Conservation (phyloP, 1,140 invertebrate genomes). For the Adelges cooleyi region DNA sequence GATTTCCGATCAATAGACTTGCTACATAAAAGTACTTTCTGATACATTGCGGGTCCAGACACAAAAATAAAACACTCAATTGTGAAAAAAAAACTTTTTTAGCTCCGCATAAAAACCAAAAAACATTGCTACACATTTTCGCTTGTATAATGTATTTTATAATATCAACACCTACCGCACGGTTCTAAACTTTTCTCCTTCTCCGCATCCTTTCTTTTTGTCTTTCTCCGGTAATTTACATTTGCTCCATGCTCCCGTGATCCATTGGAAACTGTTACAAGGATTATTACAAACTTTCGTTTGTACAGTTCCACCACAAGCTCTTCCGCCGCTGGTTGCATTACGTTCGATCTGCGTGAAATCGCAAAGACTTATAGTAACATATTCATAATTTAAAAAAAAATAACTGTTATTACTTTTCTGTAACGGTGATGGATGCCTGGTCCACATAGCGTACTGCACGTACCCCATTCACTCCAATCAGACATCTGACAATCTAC, state of each 20-base stretch:
- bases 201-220: conserved; percentile 39
- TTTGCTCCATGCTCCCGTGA: conserved; percentile 40
- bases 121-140: too few relatives aligned
- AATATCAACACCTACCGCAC: conserved; percentile 37
- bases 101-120: too few relatives aligned
- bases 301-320: conserved; percentile 38
- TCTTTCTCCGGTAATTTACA: conserved; percentile 43
- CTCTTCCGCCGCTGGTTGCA: conserved; percentile 37
- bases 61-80: too few relatives aligned
- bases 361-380: too few relatives aligned
- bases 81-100: too few relatives aligned
- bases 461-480: conserved; percentile 49
- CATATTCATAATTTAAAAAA: neutral
- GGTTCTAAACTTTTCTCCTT: conserved; percentile 39
- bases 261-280: conserved; percentile 40
- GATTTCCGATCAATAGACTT: too few relatives aligned
- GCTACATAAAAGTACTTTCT: too few relatives aligned
- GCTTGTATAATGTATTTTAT: too few relatives aligned
- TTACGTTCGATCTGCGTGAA: conserved; percentile 19
- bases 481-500: conserved; percentile 50
- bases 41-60: too few relatives aligned
- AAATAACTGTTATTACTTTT: conserved; percentile 33
- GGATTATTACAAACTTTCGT: conserved; percentile 39
- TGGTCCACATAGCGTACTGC: conserved; percentile 42
- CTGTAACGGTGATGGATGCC: conserved; percentile 38